A percentile compares a stretch with the other conserved stretches of the same genome.
phyloP scores from a whole-genome alignment of 2,888 invertebrate genomes.

The Eristalis pertinax region DNA sequence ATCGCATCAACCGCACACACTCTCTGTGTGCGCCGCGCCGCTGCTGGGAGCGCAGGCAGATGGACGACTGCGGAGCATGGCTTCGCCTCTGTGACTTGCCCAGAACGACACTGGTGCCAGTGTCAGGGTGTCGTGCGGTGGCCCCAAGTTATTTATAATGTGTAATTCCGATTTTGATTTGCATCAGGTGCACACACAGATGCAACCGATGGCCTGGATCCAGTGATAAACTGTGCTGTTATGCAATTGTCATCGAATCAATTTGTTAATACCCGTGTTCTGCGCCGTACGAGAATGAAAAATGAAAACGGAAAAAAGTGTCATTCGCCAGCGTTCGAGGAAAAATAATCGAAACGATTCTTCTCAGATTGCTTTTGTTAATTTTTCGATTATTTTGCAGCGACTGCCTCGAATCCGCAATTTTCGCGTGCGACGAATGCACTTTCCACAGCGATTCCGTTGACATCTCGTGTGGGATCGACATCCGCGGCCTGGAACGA shows the following conservation, averaged over 20 bases:
- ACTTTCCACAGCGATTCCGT: conserved; percentile 30
- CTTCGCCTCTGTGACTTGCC: conserved; percentile 18
- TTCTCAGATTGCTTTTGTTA: conserved; percentile 49
- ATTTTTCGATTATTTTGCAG: conserved; percentile 62
- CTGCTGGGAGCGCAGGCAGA: conserved; percentile 1
- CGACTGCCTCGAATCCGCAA: conserved; percentile 37
- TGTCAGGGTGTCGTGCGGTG: conserved; percentile 59
- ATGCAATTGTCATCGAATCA: conserved; percentile 68
- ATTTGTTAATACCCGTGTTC: conserved; percentile 61
- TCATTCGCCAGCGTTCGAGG: conserved; percentile 14
- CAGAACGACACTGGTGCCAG: conserved; percentile 26
- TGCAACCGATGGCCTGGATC: conserved; percentile 50
- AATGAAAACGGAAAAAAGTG: not conserved
- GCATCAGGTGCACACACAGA: conserved; percentile 60
- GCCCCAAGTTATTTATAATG: conserved; percentile 67
- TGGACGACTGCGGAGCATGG: conserved; percentile 13
- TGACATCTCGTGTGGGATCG: conserved; percentile 15
- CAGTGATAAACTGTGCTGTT: conserved; percentile 60
- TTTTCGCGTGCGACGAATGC: conserved; percentile 57
- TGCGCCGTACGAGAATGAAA: not conserved
- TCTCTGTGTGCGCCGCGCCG: conserved; percentile 12
- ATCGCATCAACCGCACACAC: conserved; percentile 70
- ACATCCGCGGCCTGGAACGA: not conserved
- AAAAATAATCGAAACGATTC: conserved; percentile 52
- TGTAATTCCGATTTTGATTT: conserved; percentile 72